These are phyloP conservation scores for Spicauda simplicius DNA, from an alignment of 2,888 invertebrate genomes.

Conservation along the genomic window DNA sequence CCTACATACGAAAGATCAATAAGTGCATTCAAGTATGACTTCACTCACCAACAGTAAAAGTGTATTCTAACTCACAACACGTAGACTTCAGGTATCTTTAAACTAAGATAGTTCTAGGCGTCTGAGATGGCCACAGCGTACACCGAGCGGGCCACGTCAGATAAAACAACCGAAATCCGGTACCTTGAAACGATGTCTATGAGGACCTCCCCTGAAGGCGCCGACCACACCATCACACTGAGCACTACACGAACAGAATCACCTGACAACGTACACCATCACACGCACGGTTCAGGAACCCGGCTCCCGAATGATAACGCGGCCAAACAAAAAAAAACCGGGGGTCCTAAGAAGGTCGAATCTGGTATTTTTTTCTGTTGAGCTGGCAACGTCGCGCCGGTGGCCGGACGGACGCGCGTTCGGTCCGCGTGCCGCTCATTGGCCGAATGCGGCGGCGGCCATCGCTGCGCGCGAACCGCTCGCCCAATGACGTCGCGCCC, in stretches of 20 bases:
- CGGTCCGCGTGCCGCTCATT: conserved; percentile 79
- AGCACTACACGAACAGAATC: conserved; percentile 71
- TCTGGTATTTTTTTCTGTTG: conserved; percentile 81
- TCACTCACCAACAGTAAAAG: conserved; percentile 24
- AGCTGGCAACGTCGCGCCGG: conserved; percentile 81
- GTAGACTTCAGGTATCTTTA: not conserved
- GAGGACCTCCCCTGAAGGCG: conserved; percentile 79
- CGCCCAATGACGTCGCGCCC: conserved; percentile 79
- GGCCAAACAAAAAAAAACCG: conserved; percentile 81
- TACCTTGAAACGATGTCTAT: conserved; percentile 81
- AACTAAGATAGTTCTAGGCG: not conserved
- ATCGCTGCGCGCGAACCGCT: conserved; percentile 68
- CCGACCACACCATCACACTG: conserved; percentile 83
- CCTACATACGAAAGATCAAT: conserved; percentile 29
- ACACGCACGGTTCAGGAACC: conserved; percentile 77
- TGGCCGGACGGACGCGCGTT: conserved; percentile 80
- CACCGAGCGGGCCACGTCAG: conserved; percentile 45
- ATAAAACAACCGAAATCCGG: conserved; percentile 47
- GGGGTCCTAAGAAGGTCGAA: conserved; percentile 84
- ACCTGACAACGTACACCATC: conserved; percentile 73
- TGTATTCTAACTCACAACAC: not conserved
- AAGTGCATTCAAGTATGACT: conserved; percentile 26
- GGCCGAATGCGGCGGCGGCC: conserved; percentile 82
- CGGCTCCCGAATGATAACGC: conserved; percentile 82
- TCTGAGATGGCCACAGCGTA: conserved; percentile 23